Percentiles rank a stretch among this genome's conserved stretches.
phyloP scores from a whole-genome alignment of 2,797 vertebrate genomes.

The Acropternis orthonyx region DNA sequence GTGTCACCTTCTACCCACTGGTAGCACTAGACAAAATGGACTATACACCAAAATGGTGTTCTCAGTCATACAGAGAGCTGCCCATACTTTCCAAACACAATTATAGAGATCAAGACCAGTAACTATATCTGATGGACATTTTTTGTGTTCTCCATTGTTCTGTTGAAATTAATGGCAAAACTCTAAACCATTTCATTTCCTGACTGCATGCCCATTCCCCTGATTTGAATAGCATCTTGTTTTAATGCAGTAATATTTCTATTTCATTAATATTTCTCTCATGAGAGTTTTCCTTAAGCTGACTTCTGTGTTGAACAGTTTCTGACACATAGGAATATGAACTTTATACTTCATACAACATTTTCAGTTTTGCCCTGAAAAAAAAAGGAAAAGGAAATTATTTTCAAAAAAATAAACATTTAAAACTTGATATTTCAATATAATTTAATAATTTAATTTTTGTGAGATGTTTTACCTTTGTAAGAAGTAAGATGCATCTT shows the following conservation, averaged over 20 bases:
- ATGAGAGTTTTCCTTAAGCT: neutral
- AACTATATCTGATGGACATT: neutral
- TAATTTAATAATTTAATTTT: neutral
- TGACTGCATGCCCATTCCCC: neutral
- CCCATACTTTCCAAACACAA: neutral
- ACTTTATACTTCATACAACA: neutral
- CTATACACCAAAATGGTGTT: neutral
- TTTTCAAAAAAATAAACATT: neutral
- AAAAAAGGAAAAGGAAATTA: neutral
- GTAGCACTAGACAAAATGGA: neutral
- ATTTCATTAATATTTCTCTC: neutral
- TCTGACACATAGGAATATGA: accelerated
- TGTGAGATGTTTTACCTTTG: neutral
- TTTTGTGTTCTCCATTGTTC: neutral
- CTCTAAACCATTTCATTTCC: neutral
- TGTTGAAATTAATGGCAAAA: neutral
- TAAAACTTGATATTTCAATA: neutral
- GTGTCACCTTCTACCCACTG: neutral
- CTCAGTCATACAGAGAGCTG: neutral
- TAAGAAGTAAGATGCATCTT: neutral
- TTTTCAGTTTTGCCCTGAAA: neutral
- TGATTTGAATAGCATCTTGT: neutral
- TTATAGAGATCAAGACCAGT: neutral
- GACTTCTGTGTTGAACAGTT: neutral
- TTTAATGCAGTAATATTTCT: neutral